Percentiles rank a stretch among this genome's conserved stretches.
These are phyloP conservation scores for Danionella dracula DNA, from an alignment of 2,797 vertebrate species.

Conservation along the genomic window DNA sequence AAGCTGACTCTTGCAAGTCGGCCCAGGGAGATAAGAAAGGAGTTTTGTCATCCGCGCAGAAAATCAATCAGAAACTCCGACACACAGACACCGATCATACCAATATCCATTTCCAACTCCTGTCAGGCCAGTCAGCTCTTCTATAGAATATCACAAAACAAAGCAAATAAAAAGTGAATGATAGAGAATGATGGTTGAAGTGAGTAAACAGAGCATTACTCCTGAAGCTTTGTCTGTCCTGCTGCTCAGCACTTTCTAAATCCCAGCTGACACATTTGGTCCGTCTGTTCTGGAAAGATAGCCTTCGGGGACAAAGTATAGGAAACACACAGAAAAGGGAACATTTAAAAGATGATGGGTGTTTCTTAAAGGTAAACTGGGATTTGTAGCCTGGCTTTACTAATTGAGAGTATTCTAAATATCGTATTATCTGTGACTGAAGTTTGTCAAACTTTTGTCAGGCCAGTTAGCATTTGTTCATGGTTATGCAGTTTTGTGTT, in stretches of 20 bases:
- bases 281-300: neutral
- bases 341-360: neutral
- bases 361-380: no score
- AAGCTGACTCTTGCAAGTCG: conserved; percentile 26
- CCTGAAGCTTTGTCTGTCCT: neutral
- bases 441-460: no score
- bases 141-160: conserved; percentile 29
- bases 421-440: no score
- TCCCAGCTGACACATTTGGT: neutral
- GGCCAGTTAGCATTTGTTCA: no score
- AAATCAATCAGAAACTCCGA: conserved; percentile 40
- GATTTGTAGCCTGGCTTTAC: no score
- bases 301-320: neutral
- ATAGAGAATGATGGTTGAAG: conserved; percentile 7
- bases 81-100: conserved; percentile 32
- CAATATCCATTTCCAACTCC: conserved; percentile 34
- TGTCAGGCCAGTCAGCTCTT: conserved; percentile 25
- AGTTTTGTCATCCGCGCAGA: conserved; percentile 39
- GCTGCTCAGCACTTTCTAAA: neutral
- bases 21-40: conserved; percentile 37
- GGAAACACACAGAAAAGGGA: neutral
- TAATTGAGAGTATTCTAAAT: no score
- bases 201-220: conserved; percentile 18
- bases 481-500: no score
- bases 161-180: conserved; percentile 38